Base-by-base conservation (phyloP, 2,888 invertebrate species). In the Pardosa pseudoannulata region DNA sequence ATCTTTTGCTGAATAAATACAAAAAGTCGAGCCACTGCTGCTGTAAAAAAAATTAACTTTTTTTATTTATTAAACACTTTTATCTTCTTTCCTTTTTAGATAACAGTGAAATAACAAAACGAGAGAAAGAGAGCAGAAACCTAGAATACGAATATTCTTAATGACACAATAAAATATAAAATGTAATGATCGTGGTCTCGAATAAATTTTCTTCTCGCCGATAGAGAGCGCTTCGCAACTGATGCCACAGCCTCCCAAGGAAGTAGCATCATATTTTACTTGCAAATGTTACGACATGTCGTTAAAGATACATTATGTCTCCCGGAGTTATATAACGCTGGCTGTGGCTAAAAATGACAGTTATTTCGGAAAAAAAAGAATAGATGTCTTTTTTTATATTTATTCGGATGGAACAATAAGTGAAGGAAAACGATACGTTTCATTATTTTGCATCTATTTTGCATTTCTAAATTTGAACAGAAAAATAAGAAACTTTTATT, bases 221-320 rank as follows among this genome's bases (percentile, higher is more conserved):
- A 19, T 27, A 70, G 32, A 70, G 27, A 27, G 28, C 56, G 74
- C 31, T 32, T 36, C 13, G 29, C 71, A 81, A 81, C 23, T 70
- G 56, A 68, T 68, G 74, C 73, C 62, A 70, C 31, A 70, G 29
- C 36, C 23, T 29, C 62, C 50, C 41, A 36, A 46, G 39, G 41
- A 70, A 74, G 36, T 73, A 28, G 56, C 70, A 67, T 73, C 68
- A 27, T 70, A 81, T 81, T 74, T 81, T 81, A 81, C 81, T 81
- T 81, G 67, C 81, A 81, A 81, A 81, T 81, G 56, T 74, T 68
- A 81, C 81, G 74, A 74, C 62, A 67, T 62, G 68, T 75, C 81
- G 74, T 81, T 81, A 81, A 74, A 81, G 74, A 62, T 68, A 81
- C 74, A 81, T 81, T 74, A 81, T 70, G 67, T 74, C 65, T 29